Conservation (phyloP, 2,888 invertebrate genomes). For the Chalcosyrphus nemorum region DNA sequence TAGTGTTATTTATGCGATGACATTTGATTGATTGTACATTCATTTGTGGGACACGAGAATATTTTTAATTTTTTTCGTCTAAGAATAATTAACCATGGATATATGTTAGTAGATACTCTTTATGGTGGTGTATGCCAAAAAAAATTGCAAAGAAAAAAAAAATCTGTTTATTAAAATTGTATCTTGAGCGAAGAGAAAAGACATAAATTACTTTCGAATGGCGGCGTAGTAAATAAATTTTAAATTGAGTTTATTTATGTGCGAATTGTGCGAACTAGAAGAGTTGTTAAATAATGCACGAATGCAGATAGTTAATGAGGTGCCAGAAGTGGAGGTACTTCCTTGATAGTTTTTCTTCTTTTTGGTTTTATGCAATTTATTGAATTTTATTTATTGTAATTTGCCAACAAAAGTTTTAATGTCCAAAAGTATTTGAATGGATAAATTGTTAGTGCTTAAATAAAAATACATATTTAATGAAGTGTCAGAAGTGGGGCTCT, state of each 20-base stretch:
- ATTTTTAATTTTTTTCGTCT: neutral
- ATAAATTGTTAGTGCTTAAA: too few relatives aligned
- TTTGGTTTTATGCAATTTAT: too few relatives aligned
- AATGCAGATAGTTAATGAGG: neutral
- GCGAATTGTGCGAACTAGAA: neutral
- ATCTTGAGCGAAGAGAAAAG: slow-evolving; percentile 12
- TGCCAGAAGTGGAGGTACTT: neutral
- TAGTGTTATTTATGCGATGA: slow-evolving; percentile 62
- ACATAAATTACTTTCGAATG: slow-evolving; percentile 36
- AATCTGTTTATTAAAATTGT: slow-evolving; percentile 3
- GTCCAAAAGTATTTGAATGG: too few relatives aligned
- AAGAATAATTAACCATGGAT: slow-evolving; percentile 48
- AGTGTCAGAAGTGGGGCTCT: neutral
- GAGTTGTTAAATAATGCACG: neutral
- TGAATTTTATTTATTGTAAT: too few relatives aligned
- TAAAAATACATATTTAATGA: too few relatives aligned
- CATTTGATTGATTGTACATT: slow-evolving; percentile 65
- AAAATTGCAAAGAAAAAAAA: too few relatives aligned
- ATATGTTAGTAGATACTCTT: neutral
- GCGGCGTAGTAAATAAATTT: slow-evolving; percentile 41
- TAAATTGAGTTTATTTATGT: neutral
- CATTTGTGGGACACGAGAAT: slow-evolving; percentile 44
- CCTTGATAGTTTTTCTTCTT: neutral
- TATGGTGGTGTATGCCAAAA: slow-evolving; percentile 13
- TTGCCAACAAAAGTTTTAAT: too few relatives aligned